Percentiles rank a stretch among this genome's conserved stretches.
Conservation (phyloP, 2,888 invertebrate genomes). For the Polydrusus pterygomalis region DNA sequence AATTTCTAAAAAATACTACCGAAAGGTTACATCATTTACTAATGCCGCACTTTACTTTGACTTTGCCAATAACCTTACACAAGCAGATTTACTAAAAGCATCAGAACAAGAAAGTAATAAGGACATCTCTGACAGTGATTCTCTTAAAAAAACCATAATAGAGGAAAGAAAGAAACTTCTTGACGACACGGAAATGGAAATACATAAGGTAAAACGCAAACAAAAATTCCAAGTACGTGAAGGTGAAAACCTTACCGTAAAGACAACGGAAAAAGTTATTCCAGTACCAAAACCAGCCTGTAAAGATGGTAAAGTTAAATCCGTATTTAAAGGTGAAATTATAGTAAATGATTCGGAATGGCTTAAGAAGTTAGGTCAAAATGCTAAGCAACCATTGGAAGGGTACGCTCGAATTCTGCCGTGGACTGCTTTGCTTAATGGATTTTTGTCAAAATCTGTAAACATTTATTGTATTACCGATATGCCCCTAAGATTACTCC, state of each 20-base stretch:
- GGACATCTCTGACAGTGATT: conserved; percentile 28
- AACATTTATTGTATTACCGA: conserved; percentile 62
- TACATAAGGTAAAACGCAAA: conserved; percentile 44
- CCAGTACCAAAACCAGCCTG: not conserved
- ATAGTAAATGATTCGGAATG: conserved; percentile 58
- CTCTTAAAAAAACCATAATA: conserved; percentile 28
- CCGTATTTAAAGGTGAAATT: conserved; percentile 61
- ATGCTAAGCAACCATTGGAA: conserved; percentile 53
- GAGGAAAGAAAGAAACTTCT: conserved; percentile 26
- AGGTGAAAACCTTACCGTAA: conserved; percentile 15
- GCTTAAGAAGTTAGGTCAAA: conserved; percentile 58
- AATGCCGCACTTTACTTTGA: conserved; percentile 32
- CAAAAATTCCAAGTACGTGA: conserved; percentile 44
- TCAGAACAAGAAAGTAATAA: conserved; percentile 5
- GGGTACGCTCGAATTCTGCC: conserved; percentile 63
- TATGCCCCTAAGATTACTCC: conserved; percentile 58
- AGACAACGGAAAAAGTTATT: not conserved
- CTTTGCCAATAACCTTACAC: conserved; percentile 54
- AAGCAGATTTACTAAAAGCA: conserved; percentile 51
- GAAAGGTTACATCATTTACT: not conserved
- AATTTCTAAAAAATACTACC: conserved; percentile 25
- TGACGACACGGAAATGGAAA: conserved; percentile 11
- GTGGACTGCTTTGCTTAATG: conserved; percentile 61
- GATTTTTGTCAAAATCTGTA: conserved; percentile 59
- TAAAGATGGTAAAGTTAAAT: conserved; percentile 7